These are phyloP conservation scores for Cromileptes altivelis DNA, from an alignment of 2,113 vertebrate genomes.

Conservation along the genomic window DNA sequence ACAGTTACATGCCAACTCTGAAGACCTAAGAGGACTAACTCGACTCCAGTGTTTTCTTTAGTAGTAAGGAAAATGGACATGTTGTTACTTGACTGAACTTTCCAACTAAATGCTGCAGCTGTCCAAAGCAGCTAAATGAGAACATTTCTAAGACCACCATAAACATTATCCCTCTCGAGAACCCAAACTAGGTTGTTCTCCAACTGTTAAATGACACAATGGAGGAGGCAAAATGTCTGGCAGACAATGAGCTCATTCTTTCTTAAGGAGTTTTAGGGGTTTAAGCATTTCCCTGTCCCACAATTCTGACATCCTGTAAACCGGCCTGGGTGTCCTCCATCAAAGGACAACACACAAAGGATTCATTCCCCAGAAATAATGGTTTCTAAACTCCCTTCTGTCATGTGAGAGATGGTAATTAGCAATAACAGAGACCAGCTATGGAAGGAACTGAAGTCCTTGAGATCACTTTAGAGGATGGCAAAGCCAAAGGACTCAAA, in stretches of 20 bases:
- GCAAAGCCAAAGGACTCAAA: conserved; percentile 73
- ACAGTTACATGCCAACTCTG: conserved; percentile 49
- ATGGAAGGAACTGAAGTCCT: conserved; percentile 76
- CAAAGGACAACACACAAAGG: conserved; percentile 70
- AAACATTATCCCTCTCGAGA: conserved; percentile 30
- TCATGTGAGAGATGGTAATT: conserved; percentile 78
- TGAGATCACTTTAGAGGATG: conserved; percentile 78
- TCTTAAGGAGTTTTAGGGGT: conserved; percentile 26
- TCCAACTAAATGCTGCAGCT: conserved; percentile 34
- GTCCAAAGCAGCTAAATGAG: conserved; percentile 36
- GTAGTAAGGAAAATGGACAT: conserved; percentile 20
- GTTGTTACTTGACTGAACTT: conserved; percentile 48
- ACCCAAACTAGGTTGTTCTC: conserved; percentile 20
- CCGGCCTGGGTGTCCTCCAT: conserved; percentile 65
- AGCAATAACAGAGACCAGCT: conserved; percentile 70
- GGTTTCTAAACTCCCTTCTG: conserved; percentile 68
- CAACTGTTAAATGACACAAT: conserved; percentile 46
- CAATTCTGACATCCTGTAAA: conserved; percentile 57
- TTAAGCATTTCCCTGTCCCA: conserved; percentile 29
- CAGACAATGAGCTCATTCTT: conserved; percentile 40
- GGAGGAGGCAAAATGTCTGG: conserved; percentile 27
- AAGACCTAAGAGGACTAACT: conserved; percentile 39
- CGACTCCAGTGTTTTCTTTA: conserved; percentile 30
- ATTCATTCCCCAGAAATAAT: conserved; percentile 73
- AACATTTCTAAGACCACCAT: conserved; percentile 23